Conservation (phyloP, 2,113 vertebrate species). For the Gymnocephalus cernua region DNA sequence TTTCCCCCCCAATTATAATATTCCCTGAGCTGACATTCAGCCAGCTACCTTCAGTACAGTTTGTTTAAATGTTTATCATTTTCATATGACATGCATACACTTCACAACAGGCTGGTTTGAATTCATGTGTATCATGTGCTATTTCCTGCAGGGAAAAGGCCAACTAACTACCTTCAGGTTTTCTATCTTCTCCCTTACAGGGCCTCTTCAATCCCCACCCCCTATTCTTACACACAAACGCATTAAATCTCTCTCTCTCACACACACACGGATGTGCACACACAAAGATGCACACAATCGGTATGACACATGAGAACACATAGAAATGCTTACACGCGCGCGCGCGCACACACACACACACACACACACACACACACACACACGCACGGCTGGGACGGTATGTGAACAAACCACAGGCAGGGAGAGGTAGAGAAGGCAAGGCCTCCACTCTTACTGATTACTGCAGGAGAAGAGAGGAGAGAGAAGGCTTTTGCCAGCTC, state of each 20-base stretch:
- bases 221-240: slow-evolving; percentile 70
- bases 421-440: slow-evolving; percentile 77
- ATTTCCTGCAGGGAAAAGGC: slow-evolving; percentile 79
- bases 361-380: slow-evolving; percentile 18
- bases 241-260: slow-evolving; percentile 33
- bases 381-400: slow-evolving; percentile 74
- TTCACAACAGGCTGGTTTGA: slow-evolving; percentile 38
- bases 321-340: slow-evolving; percentile 34
- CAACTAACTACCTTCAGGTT: slow-evolving; percentile 79
- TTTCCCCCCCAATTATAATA: not conserved
- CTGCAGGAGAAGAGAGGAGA: slow-evolving; percentile 77
- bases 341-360: slow-evolving; percentile 23
- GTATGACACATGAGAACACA: slow-evolving; percentile 53
- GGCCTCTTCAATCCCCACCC: slow-evolving; percentile 82
- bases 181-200: slow-evolving; percentile 81
- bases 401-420: slow-evolving; percentile 84
- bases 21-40: slow-evolving; percentile 3
- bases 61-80: slow-evolving; percentile 35
- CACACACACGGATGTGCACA: slow-evolving; percentile 10
- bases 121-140: slow-evolving; percentile 57
- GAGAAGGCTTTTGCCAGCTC: slow-evolving; percentile 66
- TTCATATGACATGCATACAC: slow-evolving; percentile 23
- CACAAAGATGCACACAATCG: slow-evolving; percentile 42
- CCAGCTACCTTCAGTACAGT: not conserved
- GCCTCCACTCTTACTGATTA: slow-evolving; percentile 81